Conservation (phyloP, 2,888 invertebrate species). For the Eupithecia tripunctaria region DNA sequence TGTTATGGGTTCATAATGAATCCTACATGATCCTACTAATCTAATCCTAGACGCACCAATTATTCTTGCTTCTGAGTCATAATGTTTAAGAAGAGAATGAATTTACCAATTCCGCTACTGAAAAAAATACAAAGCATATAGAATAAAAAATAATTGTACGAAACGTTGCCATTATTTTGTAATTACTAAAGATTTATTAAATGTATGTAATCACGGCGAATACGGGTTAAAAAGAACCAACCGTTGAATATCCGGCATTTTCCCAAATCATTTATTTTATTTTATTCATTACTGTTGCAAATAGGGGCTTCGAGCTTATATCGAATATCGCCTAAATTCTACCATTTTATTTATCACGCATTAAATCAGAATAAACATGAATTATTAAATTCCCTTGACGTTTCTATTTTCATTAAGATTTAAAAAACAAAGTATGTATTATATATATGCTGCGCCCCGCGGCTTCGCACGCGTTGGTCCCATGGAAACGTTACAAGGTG, state of each 20-base stretch:
- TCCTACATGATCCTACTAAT: too few relatives aligned
- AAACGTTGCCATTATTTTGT: constrained; percentile 33
- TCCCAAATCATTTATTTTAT: constrained; percentile 20
- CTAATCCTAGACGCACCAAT: too few relatives aligned
- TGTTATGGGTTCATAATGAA: not conserved
- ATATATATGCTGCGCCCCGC: too few relatives aligned
- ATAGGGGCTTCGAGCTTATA: not conserved
- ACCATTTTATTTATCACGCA: not conserved
- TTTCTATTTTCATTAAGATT: not conserved
- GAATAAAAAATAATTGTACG: constrained; percentile 30
- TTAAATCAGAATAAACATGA: not conserved
- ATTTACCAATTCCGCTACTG: constrained; percentile 11
- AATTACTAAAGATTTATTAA: constrained; percentile 37
- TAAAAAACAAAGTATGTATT: not conserved
- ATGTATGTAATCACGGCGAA: constrained; percentile 9
- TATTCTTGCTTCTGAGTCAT: not conserved
- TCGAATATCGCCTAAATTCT: not conserved
- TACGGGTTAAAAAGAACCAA: not conserved
- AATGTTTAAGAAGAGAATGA: not conserved
- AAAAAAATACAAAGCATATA: constrained; percentile 20
- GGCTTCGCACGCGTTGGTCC: too few relatives aligned
- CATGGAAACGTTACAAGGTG: too few relatives aligned
- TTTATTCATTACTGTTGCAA: not conserved
- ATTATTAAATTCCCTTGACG: not conserved
- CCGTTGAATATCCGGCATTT: constrained; percentile 3